Evolutionary conservation across 2,888 invertebrate species (phyloP), one percentile per base, ranked within the genome.

Genomic region (Cheilosia soror): DNA sequence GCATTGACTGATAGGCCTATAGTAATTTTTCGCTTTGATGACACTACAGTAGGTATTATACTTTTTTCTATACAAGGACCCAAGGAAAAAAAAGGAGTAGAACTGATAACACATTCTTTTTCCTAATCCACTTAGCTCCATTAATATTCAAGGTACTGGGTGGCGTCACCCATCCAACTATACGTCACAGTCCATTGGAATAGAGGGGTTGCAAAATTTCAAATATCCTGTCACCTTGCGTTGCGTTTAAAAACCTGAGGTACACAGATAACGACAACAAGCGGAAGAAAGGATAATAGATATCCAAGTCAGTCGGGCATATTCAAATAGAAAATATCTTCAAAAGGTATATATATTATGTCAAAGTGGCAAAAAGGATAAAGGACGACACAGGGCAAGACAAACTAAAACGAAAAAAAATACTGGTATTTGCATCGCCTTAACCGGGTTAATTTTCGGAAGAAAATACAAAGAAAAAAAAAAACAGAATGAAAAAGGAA

Each of bases 361-460:
- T 42, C 42, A 69, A 76, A 66, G 71, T 51, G 53, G 40, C 15
- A 33, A 63, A 65, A 69, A 53, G 72, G 44, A 79, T 53, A 66
- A 65, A 76, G 44, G 60, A 76, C 42, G 55, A 65, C 62, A 57
- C 11, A 63, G 62, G 63, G 27, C 55, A 55, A 37, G 29, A 15
- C 57, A 66, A 37, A 29, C 27, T 2, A n/a, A 57, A 58, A 9
- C 37, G 49, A 13, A 11, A 53, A 51, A 62, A 40, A 68, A 37
- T 0, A 37, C 9, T 3, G 37, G 9, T 71, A 62, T 71, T 76
- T 72, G 66, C 80, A 47, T 44, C 5, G 25, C 62, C 71, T 69
- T 80, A 85, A 80, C 84, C 71, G 80, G 84, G 84, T 85, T 85
- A 85, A 80, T 85, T 85, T 76, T 44, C 29, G 55, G 13, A 11